Evolutionary conservation across 2,797 vertebrate species (phyloP).

Genomic region (Rhinatrema bivittatum): DNA sequence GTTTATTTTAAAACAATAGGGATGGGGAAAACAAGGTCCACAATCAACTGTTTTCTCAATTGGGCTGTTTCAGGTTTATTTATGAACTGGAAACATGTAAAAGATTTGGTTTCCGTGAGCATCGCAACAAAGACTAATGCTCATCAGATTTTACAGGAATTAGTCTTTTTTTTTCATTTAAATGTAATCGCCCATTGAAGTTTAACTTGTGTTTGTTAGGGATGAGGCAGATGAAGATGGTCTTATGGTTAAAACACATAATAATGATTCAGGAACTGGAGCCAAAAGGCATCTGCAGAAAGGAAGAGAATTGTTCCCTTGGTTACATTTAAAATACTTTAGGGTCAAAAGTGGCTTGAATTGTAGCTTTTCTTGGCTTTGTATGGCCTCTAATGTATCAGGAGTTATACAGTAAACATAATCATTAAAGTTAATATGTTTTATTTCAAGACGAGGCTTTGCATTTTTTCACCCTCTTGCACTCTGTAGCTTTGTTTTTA

Average conservation of each 20-base stretch:
- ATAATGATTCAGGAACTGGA: conserved; percentile 47
- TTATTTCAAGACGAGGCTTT: conserved; percentile 35
- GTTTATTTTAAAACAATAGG: too few relatives aligned
- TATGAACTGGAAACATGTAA: conserved; percentile 13
- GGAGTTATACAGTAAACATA: conserved; percentile 37
- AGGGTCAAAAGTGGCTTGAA: conserved; percentile 34
- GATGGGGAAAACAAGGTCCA: neutral
- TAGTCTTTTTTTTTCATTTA: conserved; percentile 37
- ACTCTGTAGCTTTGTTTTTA: conserved; percentile 21
- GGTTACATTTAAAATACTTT: conserved; percentile 46
- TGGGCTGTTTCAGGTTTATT: neutral
- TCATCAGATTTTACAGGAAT: conserved; percentile 37
- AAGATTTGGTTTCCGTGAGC: conserved; percentile 23
- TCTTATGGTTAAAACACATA: conserved; percentile 29
- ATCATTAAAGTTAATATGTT: conserved; percentile 24
- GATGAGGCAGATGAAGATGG: conserved; percentile 26
- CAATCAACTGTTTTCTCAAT: neutral
- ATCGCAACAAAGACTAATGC: conserved; percentile 30
- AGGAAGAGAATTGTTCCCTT: conserved; percentile 45
- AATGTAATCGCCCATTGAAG: conserved; percentile 44
- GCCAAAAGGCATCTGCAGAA: conserved; percentile 46
- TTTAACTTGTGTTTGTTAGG: conserved; percentile 45
- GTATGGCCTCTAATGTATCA: conserved; percentile 39
- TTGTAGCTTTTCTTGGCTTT: conserved; percentile 29
- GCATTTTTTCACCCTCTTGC: conserved; percentile 29